Evolutionary conservation across 2,113 vertebrate species (phyloP).

Genomic region (Ptilorrhoa leucosticta): DNA sequence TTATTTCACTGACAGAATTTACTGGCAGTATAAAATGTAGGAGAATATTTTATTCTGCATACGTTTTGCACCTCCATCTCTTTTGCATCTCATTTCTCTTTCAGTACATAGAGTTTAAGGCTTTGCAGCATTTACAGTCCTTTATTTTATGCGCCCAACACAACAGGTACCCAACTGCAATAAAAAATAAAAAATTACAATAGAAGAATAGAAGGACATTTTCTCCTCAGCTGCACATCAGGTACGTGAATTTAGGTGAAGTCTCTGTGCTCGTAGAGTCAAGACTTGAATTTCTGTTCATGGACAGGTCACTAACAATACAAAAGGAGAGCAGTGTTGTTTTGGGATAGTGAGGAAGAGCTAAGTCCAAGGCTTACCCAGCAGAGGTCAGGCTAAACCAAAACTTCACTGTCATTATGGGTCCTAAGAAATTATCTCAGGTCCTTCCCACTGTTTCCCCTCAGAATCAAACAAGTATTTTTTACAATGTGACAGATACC

Average conservation of each 20-base stretch:
- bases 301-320: not conserved
- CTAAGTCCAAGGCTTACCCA: not conserved
- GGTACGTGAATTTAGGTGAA: not conserved
- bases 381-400: conserved; percentile 48
- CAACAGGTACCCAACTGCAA: not conserved
- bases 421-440: not conserved
- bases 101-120: not conserved
- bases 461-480: not conserved
- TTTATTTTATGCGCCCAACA: not conserved
- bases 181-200: not conserved
- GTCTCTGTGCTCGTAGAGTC: not conserved
- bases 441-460: not conserved
- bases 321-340: not conserved
- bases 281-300: not conserved
- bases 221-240: not conserved
- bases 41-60: not conserved
- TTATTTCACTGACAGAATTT: not conserved
- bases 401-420: not conserved
- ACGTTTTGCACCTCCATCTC: not conserved
- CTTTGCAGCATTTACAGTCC: not conserved
- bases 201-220: not conserved
- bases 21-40: not conserved
- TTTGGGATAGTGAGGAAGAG: not conserved
- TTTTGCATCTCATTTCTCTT: not conserved
- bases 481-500: not conserved